phyloP scores from a whole-genome alignment of 2,113 vertebrate species.

The Ptilorrhoa leucosticta region DNA sequence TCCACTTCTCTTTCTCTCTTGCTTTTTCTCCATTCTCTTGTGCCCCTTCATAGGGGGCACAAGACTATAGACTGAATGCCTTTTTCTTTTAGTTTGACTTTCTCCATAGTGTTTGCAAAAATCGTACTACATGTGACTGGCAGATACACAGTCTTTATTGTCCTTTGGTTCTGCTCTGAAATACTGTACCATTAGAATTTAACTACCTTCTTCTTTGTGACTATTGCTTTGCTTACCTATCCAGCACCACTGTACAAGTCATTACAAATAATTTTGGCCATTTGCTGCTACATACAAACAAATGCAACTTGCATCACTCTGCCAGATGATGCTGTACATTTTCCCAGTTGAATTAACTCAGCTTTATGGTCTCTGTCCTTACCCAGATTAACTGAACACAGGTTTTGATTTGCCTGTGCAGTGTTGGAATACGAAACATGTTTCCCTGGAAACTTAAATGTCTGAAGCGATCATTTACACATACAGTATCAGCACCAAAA shows the following conservation, averaged over 20 bases:
- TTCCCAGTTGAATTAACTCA: constrained; percentile 37
- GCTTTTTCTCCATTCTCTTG: neutral
- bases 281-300: neutral
- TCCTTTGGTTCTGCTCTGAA: neutral
- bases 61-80: neutral
- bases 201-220: neutral
- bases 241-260: neutral
- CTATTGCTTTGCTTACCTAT: neutral
- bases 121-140: neutral
- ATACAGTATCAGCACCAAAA: constrained; percentile 33
- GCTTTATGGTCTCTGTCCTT: constrained; percentile 44
- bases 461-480: constrained; percentile 51
- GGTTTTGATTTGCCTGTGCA: constrained; percentile 48
- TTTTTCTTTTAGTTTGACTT: neutral
- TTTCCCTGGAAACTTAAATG: constrained; percentile 68
- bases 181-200: neutral
- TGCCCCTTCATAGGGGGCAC: neutral
- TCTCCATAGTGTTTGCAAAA: neutral
- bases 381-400: constrained; percentile 16
- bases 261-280: neutral
- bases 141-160: neutral
- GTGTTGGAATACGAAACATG: constrained; percentile 17
- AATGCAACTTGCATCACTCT: neutral
- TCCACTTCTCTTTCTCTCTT: neutral
- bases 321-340: constrained; percentile 2